Evolutionary conservation across 2,113 vertebrate genomes (phyloP).

Genomic region (Helogale parvula): DNA sequence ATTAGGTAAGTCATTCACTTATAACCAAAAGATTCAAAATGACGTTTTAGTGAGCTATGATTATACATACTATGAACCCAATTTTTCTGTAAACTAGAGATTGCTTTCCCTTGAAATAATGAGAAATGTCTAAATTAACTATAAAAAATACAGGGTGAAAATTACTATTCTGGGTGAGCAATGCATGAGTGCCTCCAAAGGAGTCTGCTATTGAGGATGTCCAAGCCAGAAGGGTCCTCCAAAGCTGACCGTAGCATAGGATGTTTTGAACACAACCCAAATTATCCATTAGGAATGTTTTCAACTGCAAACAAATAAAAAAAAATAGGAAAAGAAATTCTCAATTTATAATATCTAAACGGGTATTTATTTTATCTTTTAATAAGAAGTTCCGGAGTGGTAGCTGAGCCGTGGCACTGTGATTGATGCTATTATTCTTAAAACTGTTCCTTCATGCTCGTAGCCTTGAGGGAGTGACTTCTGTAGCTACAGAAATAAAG

Average conservation of each 20-base stretch:
- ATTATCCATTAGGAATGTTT: neutral
- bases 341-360: neutral
- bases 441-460: neutral
- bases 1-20: constrained; percentile 88
- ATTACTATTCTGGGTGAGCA: neutral
- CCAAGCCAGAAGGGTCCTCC: neutral
- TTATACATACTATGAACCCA: neutral
- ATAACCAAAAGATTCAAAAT: neutral
- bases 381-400: too few relatives aligned
- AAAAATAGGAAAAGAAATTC: neutral
- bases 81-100: neutral
- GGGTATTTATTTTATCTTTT: neutral
- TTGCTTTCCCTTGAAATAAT: neutral
- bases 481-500: neutral
- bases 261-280: neutral
- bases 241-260: neutral
- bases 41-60: neutral
- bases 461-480: neutral
- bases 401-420: too few relatives aligned
- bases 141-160: neutral
- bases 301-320: neutral
- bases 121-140: neutral
- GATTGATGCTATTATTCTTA: neutral
- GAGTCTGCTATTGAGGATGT: rapidly evolving
- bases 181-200: neutral